phyloP scores from a whole-genome alignment of 2,888 invertebrate species.

The Petrophora chlorosata region DNA sequence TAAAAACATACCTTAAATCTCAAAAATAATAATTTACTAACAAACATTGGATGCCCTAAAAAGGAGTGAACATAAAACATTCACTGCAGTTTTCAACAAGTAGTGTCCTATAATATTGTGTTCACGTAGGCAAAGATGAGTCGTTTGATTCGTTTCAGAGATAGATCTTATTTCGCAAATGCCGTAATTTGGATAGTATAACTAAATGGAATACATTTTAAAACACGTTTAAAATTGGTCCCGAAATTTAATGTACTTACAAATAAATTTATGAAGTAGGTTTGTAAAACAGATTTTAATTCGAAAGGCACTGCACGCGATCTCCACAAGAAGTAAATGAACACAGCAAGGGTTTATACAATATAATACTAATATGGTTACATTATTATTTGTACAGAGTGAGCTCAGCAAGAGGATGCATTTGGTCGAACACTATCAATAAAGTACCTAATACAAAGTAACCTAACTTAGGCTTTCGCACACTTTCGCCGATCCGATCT shows the following conservation, averaged over 20 bases:
- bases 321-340: constrained; percentile 4
- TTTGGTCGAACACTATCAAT: constrained; percentile 33
- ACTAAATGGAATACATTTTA: constrained; percentile 4
- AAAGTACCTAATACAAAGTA: constrained; percentile 13
- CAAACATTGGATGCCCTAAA: constrained; percentile 59
- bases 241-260: constrained; percentile 21
- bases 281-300: background rate
- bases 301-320: background rate
- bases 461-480: too few species aligned
- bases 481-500: too few species aligned
- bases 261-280: constrained; percentile 8
- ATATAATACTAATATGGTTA: constrained; percentile 22
- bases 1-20: constrained; percentile 80
- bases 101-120: constrained; percentile 12
- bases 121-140: constrained; percentile 12
- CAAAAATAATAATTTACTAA: constrained; percentile 84
- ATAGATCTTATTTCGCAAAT: constrained; percentile 17
- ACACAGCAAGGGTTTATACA: constrained; percentile 18
- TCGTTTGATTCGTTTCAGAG: constrained; percentile 7
- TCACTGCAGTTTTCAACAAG: constrained; percentile 23
- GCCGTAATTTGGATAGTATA: constrained; percentile 13
- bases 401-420: constrained; percentile 31
- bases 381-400: constrained; percentile 22
- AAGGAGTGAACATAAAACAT: constrained; percentile 30
- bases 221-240: constrained; percentile 14